These are phyloP conservation scores for Apis cerana DNA, from an alignment of 1,140 invertebrate genomes.

Conservation along the genomic window DNA sequence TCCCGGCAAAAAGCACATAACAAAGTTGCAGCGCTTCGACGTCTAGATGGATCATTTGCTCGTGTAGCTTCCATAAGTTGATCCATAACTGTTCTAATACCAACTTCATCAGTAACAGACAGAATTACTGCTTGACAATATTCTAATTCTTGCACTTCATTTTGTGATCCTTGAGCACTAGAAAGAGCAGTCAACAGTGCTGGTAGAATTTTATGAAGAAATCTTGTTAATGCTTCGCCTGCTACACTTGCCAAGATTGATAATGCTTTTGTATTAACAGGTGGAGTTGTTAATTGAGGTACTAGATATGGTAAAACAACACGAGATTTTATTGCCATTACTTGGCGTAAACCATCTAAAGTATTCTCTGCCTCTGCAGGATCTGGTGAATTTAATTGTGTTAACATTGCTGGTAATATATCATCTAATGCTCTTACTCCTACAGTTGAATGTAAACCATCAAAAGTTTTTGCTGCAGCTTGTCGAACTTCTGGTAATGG, in stretches of 20 bases:
- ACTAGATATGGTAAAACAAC: conserved; percentile 97
- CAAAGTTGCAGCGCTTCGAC: conserved; percentile 92
- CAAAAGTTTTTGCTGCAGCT: conserved; percentile 98
- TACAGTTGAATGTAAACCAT: conserved; percentile 96
- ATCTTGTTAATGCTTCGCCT: conserved; percentile 95
- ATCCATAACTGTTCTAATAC: conserved; percentile 94
- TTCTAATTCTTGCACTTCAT: conserved; percentile 91
- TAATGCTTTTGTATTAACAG: conserved; percentile 95
- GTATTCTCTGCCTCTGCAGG: conserved; percentile 90
- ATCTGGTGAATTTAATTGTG: conserved; percentile 90
- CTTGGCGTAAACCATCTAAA: conserved; percentile 96
- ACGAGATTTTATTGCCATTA: conserved; percentile 97
- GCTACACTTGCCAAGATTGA: conserved; percentile 96
- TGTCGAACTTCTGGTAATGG: conserved; percentile 94
- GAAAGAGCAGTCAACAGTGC: conserved; percentile 91
- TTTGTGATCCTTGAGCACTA: conserved; percentile 85
- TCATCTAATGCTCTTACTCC: conserved; percentile 98
- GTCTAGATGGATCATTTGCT: conserved; percentile 84
- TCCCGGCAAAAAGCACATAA: conserved; percentile 94
- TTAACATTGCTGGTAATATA: conserved; percentile 95
- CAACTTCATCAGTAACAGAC: conserved; percentile 93
- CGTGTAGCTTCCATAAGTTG: conserved; percentile 92
- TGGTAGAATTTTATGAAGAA: conserved; percentile 94
- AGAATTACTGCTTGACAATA: conserved; percentile 96
- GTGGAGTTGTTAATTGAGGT: conserved; percentile 93